A percentile compares a stretch with the other conserved stretches of the same genome.
phyloP scores from a whole-genome alignment of 1,140 invertebrate species.

The Lepidurus arcticus region DNA sequence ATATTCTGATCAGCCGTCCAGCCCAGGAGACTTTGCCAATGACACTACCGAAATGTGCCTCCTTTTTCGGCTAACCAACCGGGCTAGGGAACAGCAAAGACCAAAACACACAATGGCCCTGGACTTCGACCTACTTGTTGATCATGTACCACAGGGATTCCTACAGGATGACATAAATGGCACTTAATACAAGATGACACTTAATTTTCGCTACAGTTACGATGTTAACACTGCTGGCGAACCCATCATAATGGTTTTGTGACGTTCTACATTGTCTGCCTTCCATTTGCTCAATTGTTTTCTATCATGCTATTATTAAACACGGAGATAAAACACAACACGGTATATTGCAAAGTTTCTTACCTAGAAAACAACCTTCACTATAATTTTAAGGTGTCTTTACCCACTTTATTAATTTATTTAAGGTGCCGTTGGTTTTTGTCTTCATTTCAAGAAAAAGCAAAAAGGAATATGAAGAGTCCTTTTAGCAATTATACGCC shows the following conservation, averaged over 20 bases:
- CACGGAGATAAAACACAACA: not conserved
- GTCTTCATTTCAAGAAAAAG: not conserved
- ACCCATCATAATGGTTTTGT: not conserved
- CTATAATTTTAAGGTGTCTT: too few relatives aligned
- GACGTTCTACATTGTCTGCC: not conserved
- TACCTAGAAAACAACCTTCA: too few relatives aligned
- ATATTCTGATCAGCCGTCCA: too few relatives aligned
- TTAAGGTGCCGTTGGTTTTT: not conserved
- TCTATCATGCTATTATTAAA: slow-evolving; percentile 7
- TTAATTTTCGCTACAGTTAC: not conserved
- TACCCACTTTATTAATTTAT: not conserved
- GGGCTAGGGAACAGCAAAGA: too few relatives aligned
- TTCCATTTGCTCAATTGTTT: not conserved
- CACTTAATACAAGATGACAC: too few relatives aligned
- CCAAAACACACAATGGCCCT: too few relatives aligned
- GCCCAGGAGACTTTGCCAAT: too few relatives aligned
- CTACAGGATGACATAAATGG: too few relatives aligned
- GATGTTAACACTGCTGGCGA: not conserved
- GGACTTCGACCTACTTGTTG: too few relatives aligned
- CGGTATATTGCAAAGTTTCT: not conserved
- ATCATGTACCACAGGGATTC: too few relatives aligned
- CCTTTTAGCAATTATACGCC: not conserved
- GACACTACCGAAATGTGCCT: too few relatives aligned
- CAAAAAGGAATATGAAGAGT: not conserved
- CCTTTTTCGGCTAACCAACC: too few relatives aligned